Conservation (phyloP, 2,888 invertebrate genomes). For the Pachydiplax longipennis region DNA sequence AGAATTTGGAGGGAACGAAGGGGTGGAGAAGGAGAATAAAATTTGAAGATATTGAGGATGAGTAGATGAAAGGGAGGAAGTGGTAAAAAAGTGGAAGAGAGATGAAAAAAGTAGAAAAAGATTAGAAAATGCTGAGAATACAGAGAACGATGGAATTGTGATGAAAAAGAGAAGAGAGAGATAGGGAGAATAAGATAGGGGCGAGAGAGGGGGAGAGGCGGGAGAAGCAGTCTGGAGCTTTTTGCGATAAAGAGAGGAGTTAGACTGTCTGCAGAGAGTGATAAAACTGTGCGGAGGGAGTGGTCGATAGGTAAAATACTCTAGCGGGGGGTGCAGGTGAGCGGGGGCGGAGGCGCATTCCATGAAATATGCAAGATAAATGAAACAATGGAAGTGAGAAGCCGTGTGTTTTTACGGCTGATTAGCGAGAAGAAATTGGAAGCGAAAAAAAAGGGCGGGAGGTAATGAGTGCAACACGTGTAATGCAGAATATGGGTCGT, state of each 20-base stretch:
- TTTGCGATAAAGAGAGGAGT: not conserved
- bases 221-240: not conserved
- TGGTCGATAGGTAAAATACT: conserved; percentile 29
- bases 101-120: not conserved
- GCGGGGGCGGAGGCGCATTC: not conserved
- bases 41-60: not conserved
- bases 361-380: not conserved
- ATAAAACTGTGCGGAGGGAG: not conserved
- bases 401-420: not conserved
- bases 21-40: not conserved
- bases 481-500: not conserved
- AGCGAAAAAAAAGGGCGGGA: not conserved
- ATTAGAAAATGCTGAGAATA: not conserved
- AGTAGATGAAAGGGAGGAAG: too few species aligned
- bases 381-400: not conserved
- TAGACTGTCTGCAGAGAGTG: not conserved
- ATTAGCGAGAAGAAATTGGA: not conserved
- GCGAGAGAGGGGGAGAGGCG: not conserved
- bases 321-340: not conserved
- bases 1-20: not conserved
- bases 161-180: not conserved
- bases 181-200: not conserved
- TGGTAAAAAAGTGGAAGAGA: not conserved
- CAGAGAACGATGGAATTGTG: not conserved
- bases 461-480: not conserved